These are phyloP conservation scores for Acropternis orthonyx DNA, from an alignment of 2,797 vertebrate species.

Conservation along the genomic window DNA sequence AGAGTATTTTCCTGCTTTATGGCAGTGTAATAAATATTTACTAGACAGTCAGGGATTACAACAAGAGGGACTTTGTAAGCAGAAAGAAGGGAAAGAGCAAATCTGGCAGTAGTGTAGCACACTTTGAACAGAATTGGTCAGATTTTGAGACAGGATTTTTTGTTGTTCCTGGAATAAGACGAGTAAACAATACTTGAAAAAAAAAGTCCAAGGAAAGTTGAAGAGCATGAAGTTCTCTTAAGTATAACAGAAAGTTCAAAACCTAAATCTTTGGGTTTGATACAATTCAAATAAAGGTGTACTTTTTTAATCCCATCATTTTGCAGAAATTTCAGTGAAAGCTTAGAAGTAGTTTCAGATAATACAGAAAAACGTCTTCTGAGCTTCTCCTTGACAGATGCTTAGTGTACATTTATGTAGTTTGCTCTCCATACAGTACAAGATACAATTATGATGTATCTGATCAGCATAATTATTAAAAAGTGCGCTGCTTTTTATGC, in stretches of 20 bases:
- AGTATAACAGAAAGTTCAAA: not conserved
- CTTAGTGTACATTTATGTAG: not conserved
- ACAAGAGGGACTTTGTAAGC: not conserved
- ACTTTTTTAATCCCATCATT: not conserved
- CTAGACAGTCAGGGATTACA: not conserved
- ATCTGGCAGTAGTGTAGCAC: not conserved
- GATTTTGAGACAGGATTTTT: not conserved
- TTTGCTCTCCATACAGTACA: not conserved
- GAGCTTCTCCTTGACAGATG: not conserved
- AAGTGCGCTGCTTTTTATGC: not conserved
- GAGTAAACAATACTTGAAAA: not conserved
- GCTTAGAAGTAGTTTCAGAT: not conserved
- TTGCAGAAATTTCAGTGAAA: not conserved
- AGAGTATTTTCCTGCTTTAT: not conserved
- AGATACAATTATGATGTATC: not conserved
- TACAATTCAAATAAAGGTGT: not conserved
- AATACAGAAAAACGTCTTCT: not conserved
- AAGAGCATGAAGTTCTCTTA: not conserved
- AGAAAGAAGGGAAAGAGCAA: not conserved
- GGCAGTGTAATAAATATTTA: not conserved
- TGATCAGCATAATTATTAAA: not conserved
- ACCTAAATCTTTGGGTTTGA: not conserved
- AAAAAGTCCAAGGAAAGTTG: not conserved
- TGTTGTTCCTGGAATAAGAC: not conserved
- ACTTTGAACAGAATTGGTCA: not conserved